These are phyloP conservation scores for Mythimna impura DNA, from an alignment of 2,888 invertebrate genomes.

Conservation along the genomic window DNA sequence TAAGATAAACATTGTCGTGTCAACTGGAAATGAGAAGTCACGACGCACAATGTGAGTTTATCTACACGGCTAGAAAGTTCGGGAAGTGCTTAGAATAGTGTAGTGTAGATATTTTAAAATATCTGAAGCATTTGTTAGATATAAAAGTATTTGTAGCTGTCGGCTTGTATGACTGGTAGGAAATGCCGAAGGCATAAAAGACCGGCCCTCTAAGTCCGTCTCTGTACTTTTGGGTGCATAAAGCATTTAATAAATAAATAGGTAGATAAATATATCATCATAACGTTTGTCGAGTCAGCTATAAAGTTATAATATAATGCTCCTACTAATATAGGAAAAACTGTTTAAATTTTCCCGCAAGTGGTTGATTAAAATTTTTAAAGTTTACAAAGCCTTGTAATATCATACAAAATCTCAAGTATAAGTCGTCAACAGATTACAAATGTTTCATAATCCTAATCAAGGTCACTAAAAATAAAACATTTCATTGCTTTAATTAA, in stretches of 20 bases:
- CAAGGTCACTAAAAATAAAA: background rate
- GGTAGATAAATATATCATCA: too few species aligned
- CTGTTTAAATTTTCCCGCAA: background rate
- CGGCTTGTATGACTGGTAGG: background rate
- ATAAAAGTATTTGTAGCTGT: background rate
- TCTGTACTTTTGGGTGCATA: too few species aligned
- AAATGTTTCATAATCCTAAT: background rate
- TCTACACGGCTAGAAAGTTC: conserved; percentile 64
- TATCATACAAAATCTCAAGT: background rate
- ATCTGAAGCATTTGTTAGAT: conserved; percentile 28
- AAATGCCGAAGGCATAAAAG: too few species aligned
- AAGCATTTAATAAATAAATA: too few species aligned
- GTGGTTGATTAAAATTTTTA: background rate
- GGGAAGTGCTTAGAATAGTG: conserved; percentile 57
- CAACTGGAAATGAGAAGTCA: conserved; percentile 60
- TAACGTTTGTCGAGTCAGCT: too few species aligned
- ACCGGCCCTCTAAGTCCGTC: too few species aligned
- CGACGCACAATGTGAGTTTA: conserved; percentile 55
- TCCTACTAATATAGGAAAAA: background rate
- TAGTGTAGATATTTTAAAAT: conserved; percentile 38
- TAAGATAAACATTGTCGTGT: conserved; percentile 60
- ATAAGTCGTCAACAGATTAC: background rate
- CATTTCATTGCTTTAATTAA: background rate
- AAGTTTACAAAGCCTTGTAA: background rate
- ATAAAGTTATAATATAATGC: background rate